Base-by-base conservation (phyloP, 2,113 vertebrate species). In the Antennarius striatus region DNA sequence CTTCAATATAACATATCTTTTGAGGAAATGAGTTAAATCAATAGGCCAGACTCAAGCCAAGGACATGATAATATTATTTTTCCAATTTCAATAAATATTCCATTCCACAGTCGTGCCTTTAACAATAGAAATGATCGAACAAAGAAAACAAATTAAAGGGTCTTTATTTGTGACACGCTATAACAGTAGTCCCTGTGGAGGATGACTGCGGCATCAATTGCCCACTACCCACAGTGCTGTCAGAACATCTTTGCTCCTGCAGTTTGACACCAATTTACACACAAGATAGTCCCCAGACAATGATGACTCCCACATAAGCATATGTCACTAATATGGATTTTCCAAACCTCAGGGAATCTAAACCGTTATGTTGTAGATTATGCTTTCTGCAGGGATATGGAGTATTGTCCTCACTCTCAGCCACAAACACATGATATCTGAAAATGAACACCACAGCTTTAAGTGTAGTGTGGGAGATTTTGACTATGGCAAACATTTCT, bases 231-330 rank as follows among this genome's bases (percentile, higher is more conserved):
- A 36, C 57, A 61, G 55, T 2, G 11, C 58, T 42, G 68, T 72
- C 50, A 60, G 40, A 47, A 51, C 40, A 64, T 48, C 53, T 39
- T 42, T 45, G 57, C 49, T 11, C 36, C 58, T 67, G 50, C 16
- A 45, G 51, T 56, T 53, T 73, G 56, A 73, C 69, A 73, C 52
- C 55, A 65, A 57, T 73, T 73, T 48, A 61, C 69, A 65, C 60
- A 46, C 10, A 29, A 43, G 42, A 43, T 43, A 29, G 49, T 50
- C 55, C 32, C 59, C 42, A 16, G 57, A 63, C 53, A 53, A 30
- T 56, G 51, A 74, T 49, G 66, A 71, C 56, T 60, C 39, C 50
- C 12, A 14, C 50, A 60, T 65, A 46, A 56, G 55, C 64, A 75
- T 65, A 58, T 68, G 54, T 50, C 61, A 56, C 42, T 39, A 58